Percentiles rank a stretch among this genome's conserved stretches.
Conservation (phyloP, 37 sponge, comb jelly and placozoan genomes). For the Crambe crambe region DNA sequence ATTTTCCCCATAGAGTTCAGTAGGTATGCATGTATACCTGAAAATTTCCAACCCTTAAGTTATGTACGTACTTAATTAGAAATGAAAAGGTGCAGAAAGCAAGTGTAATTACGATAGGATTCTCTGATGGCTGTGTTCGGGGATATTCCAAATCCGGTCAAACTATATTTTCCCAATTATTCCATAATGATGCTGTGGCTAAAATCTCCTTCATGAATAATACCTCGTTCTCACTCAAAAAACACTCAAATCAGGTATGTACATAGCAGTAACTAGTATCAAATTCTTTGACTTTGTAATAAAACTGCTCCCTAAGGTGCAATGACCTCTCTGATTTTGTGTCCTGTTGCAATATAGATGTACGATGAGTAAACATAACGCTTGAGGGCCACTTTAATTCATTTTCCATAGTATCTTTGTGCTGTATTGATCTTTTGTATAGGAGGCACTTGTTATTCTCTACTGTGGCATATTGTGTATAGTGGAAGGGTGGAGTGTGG, state of each 20-base stretch:
- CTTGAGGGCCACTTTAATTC: too few species aligned
- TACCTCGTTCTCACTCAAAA: not conserved
- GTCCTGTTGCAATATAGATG: too few species aligned
- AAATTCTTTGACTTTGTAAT: too few species aligned
- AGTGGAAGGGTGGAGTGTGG: conserved; percentile 63
- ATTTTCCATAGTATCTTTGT: too few species aligned
- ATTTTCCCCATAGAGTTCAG: conserved; percentile 23
- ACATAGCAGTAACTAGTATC: too few species aligned
- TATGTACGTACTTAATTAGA: not conserved
- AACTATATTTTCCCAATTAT: conserved; percentile 30
- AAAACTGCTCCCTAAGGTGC: too few species aligned
- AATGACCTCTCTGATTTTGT: too few species aligned
- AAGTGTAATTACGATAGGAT: conserved; percentile 66
- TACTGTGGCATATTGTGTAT: conserved; percentile 52
- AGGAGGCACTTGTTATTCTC: conserved; percentile 51
- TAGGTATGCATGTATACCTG: not conserved
- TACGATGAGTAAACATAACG: too few species aligned
- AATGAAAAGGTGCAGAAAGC: conserved; percentile 4
- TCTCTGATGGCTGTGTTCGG: conserved; percentile 76
- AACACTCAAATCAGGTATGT: not conserved
- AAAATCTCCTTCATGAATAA: conserved; percentile 38
- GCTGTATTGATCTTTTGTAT: too few species aligned
- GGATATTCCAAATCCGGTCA: conserved; percentile 54
- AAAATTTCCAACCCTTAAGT: not conserved
- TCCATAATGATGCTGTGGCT: conserved; percentile 53